Conservation (phyloP, 1,140 invertebrate genomes). For the Pachypeltis micranthus region DNA sequence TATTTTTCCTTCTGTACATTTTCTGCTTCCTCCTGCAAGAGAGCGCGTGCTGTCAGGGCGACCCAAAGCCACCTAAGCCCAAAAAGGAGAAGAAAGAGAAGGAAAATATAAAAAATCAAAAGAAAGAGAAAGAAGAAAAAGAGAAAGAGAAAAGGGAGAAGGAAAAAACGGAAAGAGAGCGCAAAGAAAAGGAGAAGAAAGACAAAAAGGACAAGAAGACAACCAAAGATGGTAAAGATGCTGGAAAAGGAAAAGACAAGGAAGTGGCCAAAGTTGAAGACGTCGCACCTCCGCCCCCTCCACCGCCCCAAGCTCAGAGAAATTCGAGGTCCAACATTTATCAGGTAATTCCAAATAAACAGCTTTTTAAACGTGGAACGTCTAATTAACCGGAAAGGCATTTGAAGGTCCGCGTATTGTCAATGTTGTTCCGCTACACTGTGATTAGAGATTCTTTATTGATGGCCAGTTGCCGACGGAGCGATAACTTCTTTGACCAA, state of each 20-base stretch:
- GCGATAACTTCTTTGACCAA: too few relatives aligned
- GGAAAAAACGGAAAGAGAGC: constrained; percentile 23
- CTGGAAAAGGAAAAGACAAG: constrained; percentile 16
- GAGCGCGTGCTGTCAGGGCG: constrained; percentile 63
- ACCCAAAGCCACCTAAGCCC: constrained; percentile 52
- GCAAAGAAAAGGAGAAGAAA: constrained; percentile 25
- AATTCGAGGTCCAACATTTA: constrained; percentile 26
- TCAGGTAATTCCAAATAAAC: constrained; percentile 24
- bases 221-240: constrained; percentile 24
- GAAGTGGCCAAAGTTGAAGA: constrained; percentile 2
- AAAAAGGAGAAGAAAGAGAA: constrained; percentile 46
- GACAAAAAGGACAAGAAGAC: constrained; percentile 25
- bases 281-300: constrained; percentile 17
- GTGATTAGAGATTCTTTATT: too few relatives aligned
- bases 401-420: too few relatives aligned
- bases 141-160: constrained; percentile 26
- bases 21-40: constrained; percentile 93
- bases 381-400: too few relatives aligned
- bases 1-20: constrained; percentile 89
- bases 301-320: constrained; percentile 21
- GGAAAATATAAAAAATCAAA: constrained; percentile 39
- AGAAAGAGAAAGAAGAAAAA: constrained; percentile 30
- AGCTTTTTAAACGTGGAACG: too few relatives aligned
- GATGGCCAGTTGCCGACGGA: too few relatives aligned
- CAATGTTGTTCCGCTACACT: too few relatives aligned